phyloP scores from a whole-genome alignment of 1,140 invertebrate genomes.

The Teleogryllus occipitalis region DNA sequence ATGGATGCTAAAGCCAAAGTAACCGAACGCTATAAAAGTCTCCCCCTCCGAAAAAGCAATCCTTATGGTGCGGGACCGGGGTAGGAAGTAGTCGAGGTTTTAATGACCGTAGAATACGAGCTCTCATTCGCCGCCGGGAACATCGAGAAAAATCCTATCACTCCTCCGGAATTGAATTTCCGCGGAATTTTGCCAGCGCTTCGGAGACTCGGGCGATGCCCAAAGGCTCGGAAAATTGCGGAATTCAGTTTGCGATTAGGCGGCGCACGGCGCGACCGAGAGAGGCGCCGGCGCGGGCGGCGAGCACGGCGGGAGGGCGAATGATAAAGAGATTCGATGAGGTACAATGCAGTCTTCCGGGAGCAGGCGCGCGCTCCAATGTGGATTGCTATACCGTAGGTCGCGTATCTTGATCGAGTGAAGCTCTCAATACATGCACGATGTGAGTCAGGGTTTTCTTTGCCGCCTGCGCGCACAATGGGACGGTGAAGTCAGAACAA shows the following conservation, averaged over 20 bases:
- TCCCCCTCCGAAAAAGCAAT: background rate
- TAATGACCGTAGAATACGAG: slow-evolving; percentile 1
- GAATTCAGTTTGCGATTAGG: background rate
- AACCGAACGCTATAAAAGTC: background rate
- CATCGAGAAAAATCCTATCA: background rate
- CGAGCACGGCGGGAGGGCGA: background rate
- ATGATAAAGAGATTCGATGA: slow-evolving; percentile 2
- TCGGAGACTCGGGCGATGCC: background rate
- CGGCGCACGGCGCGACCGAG: too few relatives aligned
- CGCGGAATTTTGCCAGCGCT: background rate
- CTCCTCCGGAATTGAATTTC: slow-evolving; percentile 3
- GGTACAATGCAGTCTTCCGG: background rate
- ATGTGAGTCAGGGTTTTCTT: background rate
- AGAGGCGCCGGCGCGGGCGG: background rate
- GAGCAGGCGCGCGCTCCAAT: background rate
- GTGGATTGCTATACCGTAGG: background rate
- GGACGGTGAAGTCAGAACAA: too few relatives aligned
- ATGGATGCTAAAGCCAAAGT: background rate
- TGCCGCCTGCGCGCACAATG: too few relatives aligned
- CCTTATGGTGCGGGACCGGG: background rate
- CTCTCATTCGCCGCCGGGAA: background rate
- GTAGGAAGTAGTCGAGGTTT: background rate
- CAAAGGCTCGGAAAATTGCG: background rate
- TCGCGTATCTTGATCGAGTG: background rate
- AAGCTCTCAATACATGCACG: background rate